Conservation (phyloP, 2,888 invertebrate species). For the Volucella inflata region DNA sequence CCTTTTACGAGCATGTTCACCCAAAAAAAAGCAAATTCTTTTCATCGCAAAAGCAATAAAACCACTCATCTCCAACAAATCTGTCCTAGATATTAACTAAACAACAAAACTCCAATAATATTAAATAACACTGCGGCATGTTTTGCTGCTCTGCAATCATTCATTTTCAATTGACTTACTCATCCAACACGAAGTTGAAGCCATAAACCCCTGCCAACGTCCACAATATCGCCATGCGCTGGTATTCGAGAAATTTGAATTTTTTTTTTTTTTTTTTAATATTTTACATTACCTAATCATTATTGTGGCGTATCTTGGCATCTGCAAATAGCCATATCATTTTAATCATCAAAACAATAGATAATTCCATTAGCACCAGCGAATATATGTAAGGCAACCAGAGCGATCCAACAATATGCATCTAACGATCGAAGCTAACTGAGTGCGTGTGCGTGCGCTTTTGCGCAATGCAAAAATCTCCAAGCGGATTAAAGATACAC, state of each 20-base stretch:
- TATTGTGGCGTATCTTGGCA: conserved; percentile 17
- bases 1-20: not conserved
- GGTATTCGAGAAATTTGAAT: conserved; percentile 49
- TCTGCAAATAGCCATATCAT: conserved; percentile 42
- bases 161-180: conserved; percentile 26
- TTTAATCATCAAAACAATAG: conserved; percentile 65
- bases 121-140: conserved; percentile 54
- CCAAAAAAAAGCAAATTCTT: conserved; percentile 11
- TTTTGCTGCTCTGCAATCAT: conserved; percentile 45
- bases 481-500: conserved; percentile 34
- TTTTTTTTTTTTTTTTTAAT: not conserved
- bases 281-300: conserved; percentile 30
- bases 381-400: conserved; percentile 29
- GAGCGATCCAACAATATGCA: conserved; percentile 29
- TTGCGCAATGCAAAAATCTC: conserved; percentile 34
- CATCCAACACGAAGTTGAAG: not conserved
- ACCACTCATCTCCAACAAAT: conserved; percentile 14
- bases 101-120: conserved; percentile 37
- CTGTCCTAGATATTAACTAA: conserved; percentile 16
- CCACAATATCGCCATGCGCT: conserved; percentile 23
- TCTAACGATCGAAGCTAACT: conserved; percentile 21
- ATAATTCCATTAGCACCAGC: conserved; percentile 60
- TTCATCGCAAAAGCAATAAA: conserved; percentile 40
- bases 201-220: conserved; percentile 9
- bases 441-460: conserved; percentile 8